Base-by-base conservation (phyloP, 1,140 invertebrate species). In the Calephelis nemesis region DNA sequence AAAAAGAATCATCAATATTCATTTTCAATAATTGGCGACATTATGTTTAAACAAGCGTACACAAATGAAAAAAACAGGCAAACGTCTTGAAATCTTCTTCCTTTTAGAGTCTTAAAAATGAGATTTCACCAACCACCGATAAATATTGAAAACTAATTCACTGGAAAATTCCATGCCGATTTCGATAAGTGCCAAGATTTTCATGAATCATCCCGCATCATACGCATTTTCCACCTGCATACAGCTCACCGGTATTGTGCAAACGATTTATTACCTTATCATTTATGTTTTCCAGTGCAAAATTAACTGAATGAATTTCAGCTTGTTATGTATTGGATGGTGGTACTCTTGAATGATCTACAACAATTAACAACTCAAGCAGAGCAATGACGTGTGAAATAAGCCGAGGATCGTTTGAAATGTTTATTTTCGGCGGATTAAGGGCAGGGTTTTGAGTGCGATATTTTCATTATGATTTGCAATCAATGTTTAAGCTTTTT, bases 301-400 rank as follows among this genome's bases (percentile, higher is more conserved):
- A 60, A 40, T 60, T 60, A 9, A 1, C 11, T 40, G 58, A 60
- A 60, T 58, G 6, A 60, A 11, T 60, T 60, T 60, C 12, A 5
- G 12, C 7, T 60, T 58, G 54, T 1, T 58, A 8, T n/a, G 11
- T 40, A 60, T 40, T 60, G 10, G 30, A 40, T 30, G 54, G 19
- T 58, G 5, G 30, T 60, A 40, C 39, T 40, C 11, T 64, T 19
- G 42, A 64, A 30, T 47, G 45, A 39, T 64, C 63, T 47, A 19
- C 15, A 58, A 54, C 66, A 68, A 69, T 71, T 68, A 71, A 64
- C 63, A 67, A 63, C 48, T 58, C 67, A 73, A 71, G 63, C 68
- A 69, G 63, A 42, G 64, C 72, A 71, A 71, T 71, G 72, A 74
- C 67, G 69, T 71, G 72, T 67, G 66, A 71, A 71, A 70, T 68